Evolutionary conservation across 1,140 invertebrate genomes (phyloP), one percentile per base, ranked within the genome.

Genomic region (Physella acuta): DNA sequence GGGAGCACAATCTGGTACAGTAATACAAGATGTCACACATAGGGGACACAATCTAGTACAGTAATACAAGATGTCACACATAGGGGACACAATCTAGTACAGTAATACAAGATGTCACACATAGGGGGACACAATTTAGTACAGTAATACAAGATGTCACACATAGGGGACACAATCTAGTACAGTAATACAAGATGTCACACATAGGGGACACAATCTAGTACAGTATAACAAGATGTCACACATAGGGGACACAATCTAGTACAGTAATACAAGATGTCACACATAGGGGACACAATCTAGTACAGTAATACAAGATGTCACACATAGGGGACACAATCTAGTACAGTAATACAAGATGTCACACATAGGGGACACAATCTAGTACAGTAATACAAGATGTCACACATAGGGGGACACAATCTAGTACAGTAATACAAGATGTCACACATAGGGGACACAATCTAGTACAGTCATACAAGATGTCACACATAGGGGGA

Each of bases 401-500:
- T 85, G 85, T 84, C 84, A 85, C 11, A 84, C 75, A 73, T 82
- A 85, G 4, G 78, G 68, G 20, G 84, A 77, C 20, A 85, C 58
- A 17, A 82, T 76, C 81, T 82, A 66, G 20, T 65, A 68, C 70
- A 24, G 24, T 11, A 44, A 44, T 20, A 44, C 39, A 44, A n/a
- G n/a, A n/a, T n/a, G n/a, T n/a, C n/a, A n/a, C n/a, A n/a, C n/a
- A n/a, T n/a, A n/a, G n/a, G 71, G 17, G 68, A 61, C 84, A 83
- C 84, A 0, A 70, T 73, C 1, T 82, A 78, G 55, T 74, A 78
- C 55, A 84, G 81, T 31, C 80, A 80, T 31, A 75, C 74, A 30
- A 85, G 56, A 71, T 79, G 80, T 71, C 84, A 85, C 11, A 84
- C 75, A 73, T 82, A 85, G 4, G 78, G 68, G 20, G 84, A 77